Evolutionary conservation across 1,140 invertebrate species (phyloP).

Genomic region (Zaprionus tsacasi): DNA sequence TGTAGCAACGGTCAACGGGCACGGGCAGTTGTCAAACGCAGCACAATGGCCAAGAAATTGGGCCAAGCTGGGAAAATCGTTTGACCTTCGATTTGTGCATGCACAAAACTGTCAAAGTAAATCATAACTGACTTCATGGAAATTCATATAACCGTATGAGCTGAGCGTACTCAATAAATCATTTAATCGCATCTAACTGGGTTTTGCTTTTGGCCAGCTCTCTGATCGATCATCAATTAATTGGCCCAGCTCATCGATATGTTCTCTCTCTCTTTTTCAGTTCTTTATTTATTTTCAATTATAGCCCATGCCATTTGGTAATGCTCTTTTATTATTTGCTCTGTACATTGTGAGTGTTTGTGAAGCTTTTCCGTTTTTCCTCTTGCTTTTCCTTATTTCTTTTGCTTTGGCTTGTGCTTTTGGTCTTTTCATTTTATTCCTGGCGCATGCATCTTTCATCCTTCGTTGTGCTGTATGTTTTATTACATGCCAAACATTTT

Average conservation of each 20-base stretch:
- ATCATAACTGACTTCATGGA: background rate
- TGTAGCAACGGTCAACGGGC: slow-evolving; percentile 21
- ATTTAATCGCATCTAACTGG: slow-evolving; percentile 2
- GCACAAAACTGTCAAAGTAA: background rate
- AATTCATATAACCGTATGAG: background rate
- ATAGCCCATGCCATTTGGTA: slow-evolving; percentile 69
- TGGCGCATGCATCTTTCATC: slow-evolving; percentile 33
- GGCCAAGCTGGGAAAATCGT: slow-evolving; percentile 1
- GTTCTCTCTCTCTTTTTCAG: slow-evolving; percentile 4
- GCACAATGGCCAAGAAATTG: slow-evolving; percentile 24
- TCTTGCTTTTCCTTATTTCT: slow-evolving; percentile 24
- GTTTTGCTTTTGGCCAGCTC: background rate
- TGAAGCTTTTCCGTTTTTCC: slow-evolving; percentile 31
- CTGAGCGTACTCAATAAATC: background rate
- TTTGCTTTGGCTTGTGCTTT: background rate
- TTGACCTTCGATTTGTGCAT: slow-evolving; percentile 6
- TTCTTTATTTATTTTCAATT: slow-evolving; percentile 80
- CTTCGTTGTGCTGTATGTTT: slow-evolving; percentile 54
- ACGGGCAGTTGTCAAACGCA: slow-evolving; percentile 41
- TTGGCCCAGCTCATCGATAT: background rate
- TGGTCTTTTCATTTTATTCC: slow-evolving; percentile 29
- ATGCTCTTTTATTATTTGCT: slow-evolving; percentile 67
- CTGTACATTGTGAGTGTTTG: slow-evolving; percentile 53
- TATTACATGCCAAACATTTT: slow-evolving; percentile 80
- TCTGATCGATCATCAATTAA: slow-evolving; percentile 45